Evolutionary conservation across 2,888 invertebrate species (phyloP), one percentile per base, ranked within the genome.

Genomic region (Nysson spinosus): DNA sequence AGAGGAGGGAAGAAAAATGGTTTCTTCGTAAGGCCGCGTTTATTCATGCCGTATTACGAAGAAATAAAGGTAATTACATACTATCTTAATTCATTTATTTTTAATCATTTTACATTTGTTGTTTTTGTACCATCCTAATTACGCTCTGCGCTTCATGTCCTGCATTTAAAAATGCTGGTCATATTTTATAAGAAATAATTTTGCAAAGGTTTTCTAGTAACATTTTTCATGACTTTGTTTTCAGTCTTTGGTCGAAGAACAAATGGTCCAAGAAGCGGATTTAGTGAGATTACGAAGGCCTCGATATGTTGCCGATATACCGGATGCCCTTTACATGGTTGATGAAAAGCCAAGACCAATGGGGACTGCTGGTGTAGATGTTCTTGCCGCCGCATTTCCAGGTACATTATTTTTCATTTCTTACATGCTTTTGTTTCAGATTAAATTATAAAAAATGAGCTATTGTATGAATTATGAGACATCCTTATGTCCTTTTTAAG

Each of bases 31-130:
- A 92, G 96, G 72, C 96, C 98, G 46, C 90, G 98, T 37, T 91
- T 97, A 67, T 98, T 97, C 88, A 93, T 95, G 91, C 97, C 98
- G 30, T 97, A 97, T 87, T 95, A 95, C 78, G 97, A 98, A 85
- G 98, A 97, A 89, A 92, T 96, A 7, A 97, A 97, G 91, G 94
- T 94, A 78, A 55, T 9, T 34, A 34, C 9, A 4, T 49, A 16
- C 17, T 47, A 28, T n/a, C n/a, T n/a, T n/a, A n/a, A n/a, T n/a
- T n/a, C 4, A 7, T 3, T n/a, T 12, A 17, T 26, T 19, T 46
- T 6, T n/a, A n/a, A n/a, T 14, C 5, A 17, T 14, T 26, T 3
- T n/a, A 1, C 0, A 24, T n/a, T 22, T 7, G 5, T 32, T 35
- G 7, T 16, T n/a, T n/a, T n/a, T n/a, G n/a, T n/a, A n/a, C n/a